Evolutionary conservation across 2,888 invertebrate genomes (phyloP).

Genomic region (Zygaena filipendulae): DNA sequence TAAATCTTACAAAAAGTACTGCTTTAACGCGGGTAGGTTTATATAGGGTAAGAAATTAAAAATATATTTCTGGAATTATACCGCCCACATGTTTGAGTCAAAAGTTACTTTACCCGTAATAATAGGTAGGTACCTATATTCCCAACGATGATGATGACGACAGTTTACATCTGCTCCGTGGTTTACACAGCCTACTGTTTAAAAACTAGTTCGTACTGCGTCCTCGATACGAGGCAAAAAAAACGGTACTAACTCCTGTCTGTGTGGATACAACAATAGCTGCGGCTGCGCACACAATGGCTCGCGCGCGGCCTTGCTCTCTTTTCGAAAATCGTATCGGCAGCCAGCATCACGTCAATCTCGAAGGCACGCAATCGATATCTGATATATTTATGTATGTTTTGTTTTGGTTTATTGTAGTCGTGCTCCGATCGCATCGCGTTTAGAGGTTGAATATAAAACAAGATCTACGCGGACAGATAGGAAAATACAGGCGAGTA

Average conservation of each 20-base stretch:
- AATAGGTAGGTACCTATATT: too few relatives aligned
- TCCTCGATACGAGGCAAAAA: constrained; percentile 14
- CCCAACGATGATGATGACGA: background rate
- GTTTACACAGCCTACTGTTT: constrained; percentile 7
- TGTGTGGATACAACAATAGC: constrained; percentile 27
- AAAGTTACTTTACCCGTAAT: too few relatives aligned
- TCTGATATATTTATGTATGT: background rate
- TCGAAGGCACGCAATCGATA: constrained; percentile 15
- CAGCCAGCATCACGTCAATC: constrained; percentile 10
- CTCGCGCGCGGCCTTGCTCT: constrained; percentile 40
- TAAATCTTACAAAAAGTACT: too few relatives aligned
- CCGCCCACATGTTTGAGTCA: too few relatives aligned
- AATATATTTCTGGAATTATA: too few relatives aligned
- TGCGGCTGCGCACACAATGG: constrained; percentile 23
- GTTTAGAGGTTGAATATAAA: background rate
- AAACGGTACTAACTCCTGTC: too few relatives aligned
- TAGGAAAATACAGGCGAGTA: constrained; percentile 13
- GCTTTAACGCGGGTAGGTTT: too few relatives aligned
- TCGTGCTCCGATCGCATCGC: background rate
- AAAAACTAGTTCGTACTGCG: constrained; percentile 14
- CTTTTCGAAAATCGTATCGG: constrained; percentile 22
- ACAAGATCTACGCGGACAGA: constrained; percentile 10
- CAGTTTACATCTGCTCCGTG: background rate
- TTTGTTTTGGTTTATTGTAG: background rate
- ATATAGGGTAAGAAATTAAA: too few relatives aligned